Base-by-base conservation (phyloP, 2,113 vertebrate genomes). In the Scytalopus superciliaris region DNA sequence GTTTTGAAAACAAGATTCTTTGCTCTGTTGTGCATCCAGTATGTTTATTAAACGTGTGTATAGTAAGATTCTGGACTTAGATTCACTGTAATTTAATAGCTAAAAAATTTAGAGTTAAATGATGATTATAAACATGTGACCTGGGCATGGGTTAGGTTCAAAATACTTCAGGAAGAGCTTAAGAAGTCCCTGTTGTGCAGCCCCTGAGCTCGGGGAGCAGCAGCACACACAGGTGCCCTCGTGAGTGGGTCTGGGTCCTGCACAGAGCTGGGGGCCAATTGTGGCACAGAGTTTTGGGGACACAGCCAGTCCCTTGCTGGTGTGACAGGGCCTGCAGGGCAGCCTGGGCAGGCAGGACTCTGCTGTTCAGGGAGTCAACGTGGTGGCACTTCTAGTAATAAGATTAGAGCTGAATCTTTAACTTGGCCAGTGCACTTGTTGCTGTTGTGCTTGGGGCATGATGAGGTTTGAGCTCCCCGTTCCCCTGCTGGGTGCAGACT, bases 181-280 rank as follows among this genome's bases (percentile, higher is more conserved):
- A 8, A 30, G 42, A 24, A 42, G 18, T 42, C 35, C 37, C 1
- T 3, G 17, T 72, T 44, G 22, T 49, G 37, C 62, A 49, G 75
- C 64, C 16, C 24, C 13, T 6, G 42, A 45, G 31, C 72, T 66
- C 3, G 3, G n/a, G 17, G 67, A 52, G 42, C 16, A 70, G 67
- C 45, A 17, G 22, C 1, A 3, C 24, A 1, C 23, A 9, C 52
- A 39, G 70, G 53, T 62, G 60, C 31, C 28, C 35, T 59, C 40
- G 31, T 0, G 0, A 7, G 24, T 10, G 3, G 14, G 15, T 66
- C 37, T 55, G 31, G 6, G 31, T 24, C 8, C 33, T 0, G 0
- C 2, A 1, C 45, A 45, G 76, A n/a, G n/a, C 42, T 47, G 56
- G 45, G 10, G 1, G 55, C 5, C 0, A 42, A 50, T 37, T 33